These are phyloP conservation scores for Daphoenositta chrysoptera DNA, from an alignment of 2,113 vertebrate genomes.

Conservation along the genomic window DNA sequence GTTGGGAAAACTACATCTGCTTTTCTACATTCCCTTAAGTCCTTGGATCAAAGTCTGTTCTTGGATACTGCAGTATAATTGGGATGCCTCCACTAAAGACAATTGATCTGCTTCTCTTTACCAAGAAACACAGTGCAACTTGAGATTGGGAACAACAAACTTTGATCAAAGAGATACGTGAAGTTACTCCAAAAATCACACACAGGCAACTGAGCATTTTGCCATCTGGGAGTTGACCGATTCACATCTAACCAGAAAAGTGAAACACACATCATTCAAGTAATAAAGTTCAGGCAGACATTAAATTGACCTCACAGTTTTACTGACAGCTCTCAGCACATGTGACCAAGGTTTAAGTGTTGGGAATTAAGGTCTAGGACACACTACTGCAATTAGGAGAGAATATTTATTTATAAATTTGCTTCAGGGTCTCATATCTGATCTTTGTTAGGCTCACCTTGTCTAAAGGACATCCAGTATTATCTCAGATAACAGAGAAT, in stretches of 20 bases:
- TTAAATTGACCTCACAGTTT: not conserved
- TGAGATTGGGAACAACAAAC: not conserved
- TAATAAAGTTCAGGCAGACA: not conserved
- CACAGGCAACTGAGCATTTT: not conserved
- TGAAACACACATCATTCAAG: not conserved
- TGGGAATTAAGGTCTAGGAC: not conserved
- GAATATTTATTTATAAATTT: not conserved
- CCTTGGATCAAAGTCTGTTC: not conserved
- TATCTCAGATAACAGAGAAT: not conserved
- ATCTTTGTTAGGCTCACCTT: not conserved
- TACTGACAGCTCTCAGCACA: not conserved
- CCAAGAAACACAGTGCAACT: not conserved
- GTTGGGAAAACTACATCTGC: constrained; percentile 46
- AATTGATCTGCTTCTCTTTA: not conserved
- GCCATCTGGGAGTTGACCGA: not conserved
- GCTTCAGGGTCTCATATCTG: not conserved
- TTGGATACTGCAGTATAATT: not conserved
- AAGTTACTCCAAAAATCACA: not conserved
- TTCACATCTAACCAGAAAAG: not conserved
- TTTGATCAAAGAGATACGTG: not conserved
- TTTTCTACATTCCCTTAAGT: not conserved
- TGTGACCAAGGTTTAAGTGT: not conserved
- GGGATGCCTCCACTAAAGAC: not conserved
- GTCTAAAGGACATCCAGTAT: not conserved
- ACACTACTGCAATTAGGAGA: not conserved